Conservation (phyloP, 2,797 vertebrate species). For the Cyprinodon diabolis region DNA sequence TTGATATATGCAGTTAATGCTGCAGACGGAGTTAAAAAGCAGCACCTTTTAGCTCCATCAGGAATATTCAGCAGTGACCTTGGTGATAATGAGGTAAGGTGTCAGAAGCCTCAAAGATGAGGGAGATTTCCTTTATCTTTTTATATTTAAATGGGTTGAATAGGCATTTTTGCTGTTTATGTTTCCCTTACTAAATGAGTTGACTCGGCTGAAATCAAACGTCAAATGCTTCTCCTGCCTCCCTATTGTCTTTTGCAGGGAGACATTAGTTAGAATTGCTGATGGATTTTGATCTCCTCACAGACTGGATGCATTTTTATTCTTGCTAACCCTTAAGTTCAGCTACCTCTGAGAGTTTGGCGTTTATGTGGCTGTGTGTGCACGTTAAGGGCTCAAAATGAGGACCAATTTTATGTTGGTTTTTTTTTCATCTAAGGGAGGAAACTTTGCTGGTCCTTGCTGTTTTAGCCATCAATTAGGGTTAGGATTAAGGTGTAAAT, state of each 20-base stretch:
- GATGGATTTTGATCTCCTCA: conserved; percentile 17
- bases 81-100: conserved; percentile 35
- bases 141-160: no score
- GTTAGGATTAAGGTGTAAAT: no score
- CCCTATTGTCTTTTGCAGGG: not conserved
- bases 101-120: not conserved
- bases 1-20: conserved; percentile 13
- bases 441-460: no score
- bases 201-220: conserved; percentile 26
- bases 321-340: not conserved
- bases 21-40: not conserved
- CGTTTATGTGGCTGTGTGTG: not conserved
- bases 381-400: no score
- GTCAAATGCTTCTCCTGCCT: not conserved
- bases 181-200: conserved; percentile 6
- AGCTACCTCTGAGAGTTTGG: not conserved
- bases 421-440: no score
- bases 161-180: conserved; percentile 5
- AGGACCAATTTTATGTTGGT: no score
- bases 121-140: not conserved
- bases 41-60: conserved; percentile 15
- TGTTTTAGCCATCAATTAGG: no score
- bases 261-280: conserved; percentile 3
- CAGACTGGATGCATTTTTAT: not conserved
- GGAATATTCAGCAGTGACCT: conserved; percentile 16